Base-by-base conservation (phyloP, 2,888 invertebrate species). In the Brachynemurus nebulosus region DNA sequence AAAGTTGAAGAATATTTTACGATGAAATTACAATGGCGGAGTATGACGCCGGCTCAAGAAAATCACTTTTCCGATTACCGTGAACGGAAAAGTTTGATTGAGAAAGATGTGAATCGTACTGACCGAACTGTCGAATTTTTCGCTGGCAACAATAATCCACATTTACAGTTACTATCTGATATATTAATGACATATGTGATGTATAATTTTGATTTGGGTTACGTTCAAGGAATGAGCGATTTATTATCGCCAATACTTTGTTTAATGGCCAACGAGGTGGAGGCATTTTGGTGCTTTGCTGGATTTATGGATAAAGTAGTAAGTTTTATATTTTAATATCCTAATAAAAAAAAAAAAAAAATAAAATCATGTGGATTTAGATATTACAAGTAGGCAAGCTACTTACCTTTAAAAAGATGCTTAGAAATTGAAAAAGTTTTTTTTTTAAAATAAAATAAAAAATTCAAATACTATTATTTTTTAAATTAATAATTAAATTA, bases 251-350 rank as follows among this genome's bases (percentile, higher is more conserved):
- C 97, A 0, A 79, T 98, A 55, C 67, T 97, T 44, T 77, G 84
- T 57, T 72, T 96, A 37, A 72, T 95, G 70, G 80, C 84, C 51
- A 84, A 91, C 59, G 98, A 98, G 65, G 89, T 90, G 3, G 95
- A 97, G 61, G 83, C 92, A 1, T 98, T 98, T 68, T 98, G 98
- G 98, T 93, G 95, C 65, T 98, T 98, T 62, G 93, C 89, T 27
- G 95, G 95, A 7, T 90, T 96, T 56, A 97, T 98, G 93, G 82
- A 96, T 47, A 80, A 80, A 70, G 84, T 97, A 62, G 91, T 90
- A 63, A 73, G 80, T 69, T 48, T 48, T 41, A 21, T 20, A 18
- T n/a, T n/a, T n/a, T n/a, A n/a, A n/a, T n/a, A n/a, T n/a, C n/a
- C n/a, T n/a, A n/a, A n/a, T n/a, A n/a, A n/a, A n/a, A n/a, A n/a